A percentile compares a stretch with the other conserved stretches of the same genome.
phyloP scores from a whole-genome alignment of 1,140 invertebrate genomes.

The Drosophila parabipectinata region DNA sequence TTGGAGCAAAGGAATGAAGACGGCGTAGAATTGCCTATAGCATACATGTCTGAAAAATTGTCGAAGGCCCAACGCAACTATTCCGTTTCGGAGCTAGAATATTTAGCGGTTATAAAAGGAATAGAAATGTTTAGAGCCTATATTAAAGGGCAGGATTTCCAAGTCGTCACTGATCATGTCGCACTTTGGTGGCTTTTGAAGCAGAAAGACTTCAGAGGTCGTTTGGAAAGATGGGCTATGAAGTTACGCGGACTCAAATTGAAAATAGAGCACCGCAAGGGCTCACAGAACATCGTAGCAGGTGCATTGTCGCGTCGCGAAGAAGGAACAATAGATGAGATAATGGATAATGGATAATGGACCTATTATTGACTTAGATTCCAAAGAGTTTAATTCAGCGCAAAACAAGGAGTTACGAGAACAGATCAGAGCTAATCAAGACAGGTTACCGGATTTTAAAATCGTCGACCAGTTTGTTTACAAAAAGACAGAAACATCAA shows the following conservation, averaged over 20 bases:
- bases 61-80: slow-evolving; percentile 36
- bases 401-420: slow-evolving; percentile 18
- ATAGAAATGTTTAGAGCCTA: slow-evolving; percentile 29
- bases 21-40: too few relatives aligned
- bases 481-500: too few relatives aligned
- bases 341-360: not conserved
- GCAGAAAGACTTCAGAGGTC: slow-evolving; percentile 35
- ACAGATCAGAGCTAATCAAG: slow-evolving; percentile 1
- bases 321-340: too few relatives aligned
- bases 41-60: slow-evolving; percentile 23
- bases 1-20: too few relatives aligned
- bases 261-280: too few relatives aligned
- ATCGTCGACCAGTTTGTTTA: too few relatives aligned
- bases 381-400: slow-evolving; percentile 6
- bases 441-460: too few relatives aligned
- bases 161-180: slow-evolving; percentile 33
- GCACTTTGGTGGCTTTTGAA: slow-evolving; percentile 38
- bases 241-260: too few relatives aligned
- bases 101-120: slow-evolving; percentile 28
- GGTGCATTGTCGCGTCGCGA: not conserved
- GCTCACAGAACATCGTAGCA: not conserved
- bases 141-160: slow-evolving; percentile 29
- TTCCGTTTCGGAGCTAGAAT: slow-evolving; percentile 46
- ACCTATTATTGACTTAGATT: slow-evolving; percentile 13
- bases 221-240: slow-evolving; percentile 28